Conservation (phyloP, 2,797 vertebrate genomes). For the Phataginus tetradactyla region DNA sequence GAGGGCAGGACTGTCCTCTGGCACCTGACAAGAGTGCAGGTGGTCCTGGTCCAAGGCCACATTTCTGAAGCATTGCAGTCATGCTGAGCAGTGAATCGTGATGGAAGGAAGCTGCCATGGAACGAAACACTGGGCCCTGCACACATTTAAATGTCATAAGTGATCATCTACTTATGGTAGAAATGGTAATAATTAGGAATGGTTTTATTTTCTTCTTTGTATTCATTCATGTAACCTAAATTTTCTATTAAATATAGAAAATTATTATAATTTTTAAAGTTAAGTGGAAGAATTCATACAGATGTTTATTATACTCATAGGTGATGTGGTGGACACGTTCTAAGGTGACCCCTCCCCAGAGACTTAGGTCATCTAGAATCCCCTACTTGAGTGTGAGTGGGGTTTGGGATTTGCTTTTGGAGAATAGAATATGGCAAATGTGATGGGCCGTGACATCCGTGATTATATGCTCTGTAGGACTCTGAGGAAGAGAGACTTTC, state of each 20-base stretch:
- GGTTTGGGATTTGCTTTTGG: not conserved
- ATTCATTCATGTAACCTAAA: not conserved
- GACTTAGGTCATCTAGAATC: not conserved
- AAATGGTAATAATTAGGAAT: not conserved
- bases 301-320: not conserved
- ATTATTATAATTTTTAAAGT: not conserved
- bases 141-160: not conserved
- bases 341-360: too few species aligned
- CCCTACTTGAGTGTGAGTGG: not conserved
- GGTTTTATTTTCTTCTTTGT: not conserved
- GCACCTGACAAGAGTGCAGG: rapidly evolving
- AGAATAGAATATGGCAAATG: too few species aligned
- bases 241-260: not conserved
- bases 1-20: not conserved
- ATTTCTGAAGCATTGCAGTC: not conserved
- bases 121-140: not conserved
- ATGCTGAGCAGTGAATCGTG: too few species aligned
- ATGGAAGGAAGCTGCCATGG: not conserved
- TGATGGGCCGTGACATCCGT: not conserved
- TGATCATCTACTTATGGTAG: not conserved
- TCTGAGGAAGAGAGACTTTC: not conserved
- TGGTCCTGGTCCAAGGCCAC: too few species aligned
- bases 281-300: not conserved
- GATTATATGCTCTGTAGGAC: not conserved
- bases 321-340: not conserved